Evolutionary conservation across 37 sponge, comb jelly and placozoan genomes (phyloP), one percentile per base, ranked within the genome.

Genomic region (Beroe forskalii): DNA sequence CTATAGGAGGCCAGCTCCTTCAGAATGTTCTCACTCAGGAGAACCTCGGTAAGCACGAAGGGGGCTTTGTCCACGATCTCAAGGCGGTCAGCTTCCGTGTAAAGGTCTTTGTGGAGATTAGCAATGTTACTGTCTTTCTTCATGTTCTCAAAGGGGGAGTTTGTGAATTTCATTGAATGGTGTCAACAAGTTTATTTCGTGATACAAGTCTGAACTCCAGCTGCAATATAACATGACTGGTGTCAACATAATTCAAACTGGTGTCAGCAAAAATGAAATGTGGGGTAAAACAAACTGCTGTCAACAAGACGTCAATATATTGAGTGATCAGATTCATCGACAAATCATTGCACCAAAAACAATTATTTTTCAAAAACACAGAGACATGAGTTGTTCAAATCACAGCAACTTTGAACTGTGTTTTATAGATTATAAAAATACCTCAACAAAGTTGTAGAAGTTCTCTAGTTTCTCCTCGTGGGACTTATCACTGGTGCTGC

Each of bases 51-150:
- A 41, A 96, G 92, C n/a, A 99, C 93, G 19, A 92, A 92, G 27
- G 95, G 93, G 60, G 96, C 97, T 90, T 93, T 96, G 91, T 99
- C 97, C 67, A 94, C 90, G 55, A 99, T 92, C 31, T 99, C 99
- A 55, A 99, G 91, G 67, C 93, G 67, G 90, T 95, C 95, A 3
- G 99, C 99, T 80, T 99, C 99, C 0, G 75, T 93, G 90, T 95
- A 94, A 76, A 96, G 48, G 86, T 92, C 94, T 48, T 66, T 37
- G 30, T 93, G 72, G 23, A 72, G 69, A 4, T 76, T 62, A 0
- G 91, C 91, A 30, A 94, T 62, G 3, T 93, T 94, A 60, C 93
- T 92, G 0, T 62, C 89, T 40, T 80, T 90, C 80, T 94, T 93
- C 30, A 91, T 72, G 1, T 67, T 91, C 95, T 95, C 63, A 30